phyloP scores from a whole-genome alignment of 2,113 vertebrate genomes.

The Sialia sialis region DNA sequence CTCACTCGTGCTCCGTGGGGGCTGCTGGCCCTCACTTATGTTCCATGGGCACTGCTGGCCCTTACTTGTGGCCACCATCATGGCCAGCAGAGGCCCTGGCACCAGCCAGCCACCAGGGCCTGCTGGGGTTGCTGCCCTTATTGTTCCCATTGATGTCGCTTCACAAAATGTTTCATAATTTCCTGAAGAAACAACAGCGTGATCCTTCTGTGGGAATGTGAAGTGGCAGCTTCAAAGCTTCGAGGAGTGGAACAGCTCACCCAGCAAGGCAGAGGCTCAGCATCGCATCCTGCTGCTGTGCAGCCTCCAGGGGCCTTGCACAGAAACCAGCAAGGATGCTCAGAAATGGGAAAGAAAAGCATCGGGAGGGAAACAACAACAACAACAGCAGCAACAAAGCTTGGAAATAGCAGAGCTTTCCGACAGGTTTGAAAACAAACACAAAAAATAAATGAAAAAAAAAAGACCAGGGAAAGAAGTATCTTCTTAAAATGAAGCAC shows the following conservation, averaged over 20 bases:
- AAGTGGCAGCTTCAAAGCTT: slow-evolving; percentile 54
- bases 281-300: background rate
- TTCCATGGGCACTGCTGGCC: fast-evolving
- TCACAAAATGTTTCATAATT: background rate
- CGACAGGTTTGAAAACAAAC: slow-evolving; percentile 62
- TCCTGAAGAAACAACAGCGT: slow-evolving; percentile 10
- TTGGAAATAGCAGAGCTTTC: slow-evolving; percentile 1
- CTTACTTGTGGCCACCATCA: fast-evolving
- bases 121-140: background rate
- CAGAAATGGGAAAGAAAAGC: background rate
- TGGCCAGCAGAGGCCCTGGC: fast-evolving
- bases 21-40: fast-evolving
- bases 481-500: slow-evolving; percentile 23
- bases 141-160: background rate
- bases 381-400: background rate
- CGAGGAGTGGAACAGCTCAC: background rate
- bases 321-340: background rate
- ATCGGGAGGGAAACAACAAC: slow-evolving; percentile 14
- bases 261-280: background rate
- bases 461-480: background rate
- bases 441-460: background rate
- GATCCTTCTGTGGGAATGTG: background rate
- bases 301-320: background rate
- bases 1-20: fast-evolving
- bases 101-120: fast-evolving